Evolutionary conservation across 2,888 invertebrate genomes (phyloP), one percentile per base, ranked within the genome.

Genomic region (Daptonema setosum): DNA sequence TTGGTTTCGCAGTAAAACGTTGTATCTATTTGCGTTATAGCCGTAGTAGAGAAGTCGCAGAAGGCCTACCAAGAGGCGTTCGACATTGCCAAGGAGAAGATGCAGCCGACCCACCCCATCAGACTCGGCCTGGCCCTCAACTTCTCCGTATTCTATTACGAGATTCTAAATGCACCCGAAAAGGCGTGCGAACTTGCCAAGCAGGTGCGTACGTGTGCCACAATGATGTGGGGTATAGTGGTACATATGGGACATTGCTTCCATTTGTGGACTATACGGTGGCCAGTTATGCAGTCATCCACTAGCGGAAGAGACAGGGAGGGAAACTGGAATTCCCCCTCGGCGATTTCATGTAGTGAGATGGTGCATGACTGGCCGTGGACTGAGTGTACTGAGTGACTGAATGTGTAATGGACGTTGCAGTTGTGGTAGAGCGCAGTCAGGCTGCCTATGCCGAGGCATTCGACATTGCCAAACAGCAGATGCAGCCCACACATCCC

Each of bases 71-170:
- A 87, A 76, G 87, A 88, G 78, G 91, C 91, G 73, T 87, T 87
- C 79, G 87, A 87, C 79, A 85, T 87, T 75, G 87, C 90, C 73
- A 87, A 86, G 78, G 81, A 83, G 73, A 86, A 87, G 82, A 88
- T 93, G 90, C 86, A 86, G 79, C 86, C 91, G 67, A 91, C 91
- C 73, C 90, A 93, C 78, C 91, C 91, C 71, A 91, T 91, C 78
- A 81, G 90, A 76, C 83, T 93, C 76, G 91, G 91, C 72, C 81
- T 91, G 75, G 91, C 91, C 70, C 82, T 91, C 79, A 91, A 93
- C 82, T 93, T 88, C 81, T 93, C 91, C 73, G 91, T 93, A 75
- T 93, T 91, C 81, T 90, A 87, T 83, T 93, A 91, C 78, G 91
- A 93, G 84, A 93, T 93, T 76, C 84, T 87, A 78, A 91, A 88